phyloP scores from a whole-genome alignment of 2,888 invertebrate species.

The Orchesella flavescens region DNA sequence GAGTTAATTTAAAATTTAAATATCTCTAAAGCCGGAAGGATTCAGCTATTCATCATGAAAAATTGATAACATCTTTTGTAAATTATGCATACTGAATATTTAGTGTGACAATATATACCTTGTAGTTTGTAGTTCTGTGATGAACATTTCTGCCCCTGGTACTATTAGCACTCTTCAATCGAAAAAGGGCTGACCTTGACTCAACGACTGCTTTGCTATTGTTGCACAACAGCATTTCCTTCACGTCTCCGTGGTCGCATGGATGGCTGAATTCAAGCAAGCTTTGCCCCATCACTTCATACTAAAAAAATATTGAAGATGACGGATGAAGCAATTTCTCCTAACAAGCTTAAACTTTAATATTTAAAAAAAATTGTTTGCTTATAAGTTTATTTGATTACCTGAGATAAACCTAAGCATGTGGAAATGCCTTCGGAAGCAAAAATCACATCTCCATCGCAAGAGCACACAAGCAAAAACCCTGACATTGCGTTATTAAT shows the following conservation, averaged over 20 bases:
- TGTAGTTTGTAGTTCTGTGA: constrained; percentile 94
- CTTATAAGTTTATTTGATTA: too few species aligned
- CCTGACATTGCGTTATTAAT: constrained; percentile 91
- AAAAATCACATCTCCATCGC: constrained; percentile 93
- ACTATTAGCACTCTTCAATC: constrained; percentile 95
- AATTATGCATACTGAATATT: too few species aligned
- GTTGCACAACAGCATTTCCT: constrained; percentile 66
- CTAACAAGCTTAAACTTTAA: too few species aligned
- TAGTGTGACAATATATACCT: constrained; percentile 78
- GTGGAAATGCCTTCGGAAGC: constrained; percentile 92
- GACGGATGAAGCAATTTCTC: too few species aligned
- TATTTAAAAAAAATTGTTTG: too few species aligned
- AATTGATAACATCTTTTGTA: too few species aligned
- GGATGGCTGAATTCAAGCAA: constrained; percentile 95
- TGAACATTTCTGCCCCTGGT: constrained; percentile 96
- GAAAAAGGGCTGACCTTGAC: constrained; percentile 82
- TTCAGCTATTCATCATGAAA: too few species aligned
- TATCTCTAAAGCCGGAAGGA: not conserved
- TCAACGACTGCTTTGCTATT: constrained; percentile 3
- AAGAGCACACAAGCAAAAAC: constrained; percentile 89
- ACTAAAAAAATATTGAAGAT: constrained; percentile 78
- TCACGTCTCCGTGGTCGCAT: constrained; percentile 94
- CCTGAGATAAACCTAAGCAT: constrained; percentile 84
- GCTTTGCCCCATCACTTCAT: constrained; percentile 96
- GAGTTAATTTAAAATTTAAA: not conserved